Percentiles rank a stretch among this genome's conserved stretches.
Evolutionary conservation across 2,797 vertebrate genomes (phyloP).

Genomic region (Chloroceryle inda): DNA sequence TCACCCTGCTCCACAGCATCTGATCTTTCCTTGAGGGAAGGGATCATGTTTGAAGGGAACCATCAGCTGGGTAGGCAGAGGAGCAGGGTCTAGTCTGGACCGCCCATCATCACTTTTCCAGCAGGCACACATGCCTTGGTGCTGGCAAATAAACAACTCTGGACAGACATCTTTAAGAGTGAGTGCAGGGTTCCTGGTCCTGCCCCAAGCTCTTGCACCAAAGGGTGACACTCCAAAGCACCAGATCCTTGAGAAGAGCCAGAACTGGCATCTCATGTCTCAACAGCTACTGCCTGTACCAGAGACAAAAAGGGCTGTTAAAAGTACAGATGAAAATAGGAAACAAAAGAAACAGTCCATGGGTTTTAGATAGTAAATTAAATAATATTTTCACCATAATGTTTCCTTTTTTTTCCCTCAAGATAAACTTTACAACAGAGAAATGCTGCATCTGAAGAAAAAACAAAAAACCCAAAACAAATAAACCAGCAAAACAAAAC

Average conservation of each 20-base stretch:
- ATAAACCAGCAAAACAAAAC: neutral
- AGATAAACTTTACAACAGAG: neutral
- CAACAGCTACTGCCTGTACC: neutral
- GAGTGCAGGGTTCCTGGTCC: neutral
- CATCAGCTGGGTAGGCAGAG: neutral
- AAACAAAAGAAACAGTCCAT: neutral
- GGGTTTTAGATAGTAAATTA: neutral
- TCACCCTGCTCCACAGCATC: slow-evolving; percentile 1
- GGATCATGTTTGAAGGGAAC: neutral
- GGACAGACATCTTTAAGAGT: neutral
- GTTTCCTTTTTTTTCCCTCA: neutral
- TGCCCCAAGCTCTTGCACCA: neutral
- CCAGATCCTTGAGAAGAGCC: neutral
- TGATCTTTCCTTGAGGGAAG: neutral
- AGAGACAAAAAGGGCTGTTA: neutral
- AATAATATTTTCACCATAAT: neutral
- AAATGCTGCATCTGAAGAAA: neutral
- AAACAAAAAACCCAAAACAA: accelerated
- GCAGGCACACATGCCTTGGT: neutral
- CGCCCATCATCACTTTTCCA: neutral
- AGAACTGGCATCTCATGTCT: neutral
- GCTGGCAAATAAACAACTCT: neutral
- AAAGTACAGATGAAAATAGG: neutral
- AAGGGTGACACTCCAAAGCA: neutral
- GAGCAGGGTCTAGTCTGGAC: neutral